Evolutionary conservation across 2,797 vertebrate genomes (phyloP).

Genomic region (Anguilla marmorata): DNA sequence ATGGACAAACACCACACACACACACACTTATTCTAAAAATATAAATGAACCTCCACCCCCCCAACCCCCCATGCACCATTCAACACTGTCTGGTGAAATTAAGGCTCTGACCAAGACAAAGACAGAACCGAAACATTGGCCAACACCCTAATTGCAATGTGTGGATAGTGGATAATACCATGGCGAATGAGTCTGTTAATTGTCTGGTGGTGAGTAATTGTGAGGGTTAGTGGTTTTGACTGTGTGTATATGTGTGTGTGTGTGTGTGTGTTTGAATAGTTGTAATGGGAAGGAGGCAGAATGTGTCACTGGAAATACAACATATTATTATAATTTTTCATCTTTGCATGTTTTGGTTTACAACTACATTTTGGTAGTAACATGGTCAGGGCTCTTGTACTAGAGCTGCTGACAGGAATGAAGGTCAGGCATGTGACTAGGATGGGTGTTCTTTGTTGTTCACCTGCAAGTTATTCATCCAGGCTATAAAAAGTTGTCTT

Average conservation of each 20-base stretch:
- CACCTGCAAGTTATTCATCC: neutral
- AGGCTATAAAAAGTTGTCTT: neutral
- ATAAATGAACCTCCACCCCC: neutral
- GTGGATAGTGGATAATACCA: neutral
- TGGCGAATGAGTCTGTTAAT: neutral
- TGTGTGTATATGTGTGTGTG: neutral
- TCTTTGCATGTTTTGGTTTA: neutral
- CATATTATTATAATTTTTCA: neutral
- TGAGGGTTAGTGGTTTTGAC: neutral
- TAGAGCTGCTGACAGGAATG: neutral
- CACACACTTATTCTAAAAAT: neutral
- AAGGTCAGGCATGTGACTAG: neutral
- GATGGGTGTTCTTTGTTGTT: neutral
- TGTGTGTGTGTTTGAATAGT: neutral
- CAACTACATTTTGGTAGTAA: neutral
- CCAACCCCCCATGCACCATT: neutral
- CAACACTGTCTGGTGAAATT: neutral
- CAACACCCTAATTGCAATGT: neutral
- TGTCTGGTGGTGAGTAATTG: neutral
- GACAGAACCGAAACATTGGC: neutral
- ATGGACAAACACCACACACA: neutral
- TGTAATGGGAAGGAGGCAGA: neutral
- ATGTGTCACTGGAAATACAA: neutral
- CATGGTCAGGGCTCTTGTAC: neutral
- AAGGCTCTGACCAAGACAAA: neutral